Base-by-base conservation (phyloP, 2,797 vertebrate genomes). In the Atherinosoma microstoma region DNA sequence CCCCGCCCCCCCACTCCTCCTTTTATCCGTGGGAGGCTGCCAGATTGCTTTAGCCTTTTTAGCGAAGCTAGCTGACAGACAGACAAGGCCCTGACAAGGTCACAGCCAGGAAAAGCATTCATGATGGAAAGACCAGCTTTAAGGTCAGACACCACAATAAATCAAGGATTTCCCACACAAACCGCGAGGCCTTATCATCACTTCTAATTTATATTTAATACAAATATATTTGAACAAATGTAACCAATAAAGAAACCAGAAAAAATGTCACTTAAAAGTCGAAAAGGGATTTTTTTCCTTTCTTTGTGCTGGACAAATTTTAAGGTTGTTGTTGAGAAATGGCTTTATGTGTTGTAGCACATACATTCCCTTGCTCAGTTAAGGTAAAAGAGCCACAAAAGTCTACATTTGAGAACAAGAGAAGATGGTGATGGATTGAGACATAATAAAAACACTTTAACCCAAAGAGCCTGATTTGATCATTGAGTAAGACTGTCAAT, bases 11-110 rank as follows among this genome's bases (percentile, higher is more conserved):
- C 87, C 58, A 40, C 54, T 27, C 89, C 85, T 63, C 79, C 71
- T 81, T 85, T 86, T 76, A 83, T 88, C 81, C 54, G 35, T 73
- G 71, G 79, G 73, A 89, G 91, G 88, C 93, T 94, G 92, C 94
- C 93, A 96, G 96, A 97, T 96, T 96, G 94, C 94, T 95, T 95
- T 93, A 93, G 94, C 94, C 93, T 96, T 95, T 91, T 96, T 95
- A 96, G 94, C 89, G 88, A 89, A 91, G 93, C 94, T 93, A 93
- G 90, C 92, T 94, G 94, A 94, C 51, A 20, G 94, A 94, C 38
- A 5, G 92, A 90, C 94, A 80, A 80, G 73, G 79, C 80, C 84
- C 92, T 94, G 94, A 95, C 95, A 96, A 96, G 95, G 96, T 96
- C 95, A 93, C 29, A 66, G 89, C 84, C 91, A 92, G 91, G 87